Evolutionary conservation across 2,888 invertebrate genomes (phyloP), one percentile per base, ranked within the genome.

Genomic region (Eupeodes latifasciatus): DNA sequence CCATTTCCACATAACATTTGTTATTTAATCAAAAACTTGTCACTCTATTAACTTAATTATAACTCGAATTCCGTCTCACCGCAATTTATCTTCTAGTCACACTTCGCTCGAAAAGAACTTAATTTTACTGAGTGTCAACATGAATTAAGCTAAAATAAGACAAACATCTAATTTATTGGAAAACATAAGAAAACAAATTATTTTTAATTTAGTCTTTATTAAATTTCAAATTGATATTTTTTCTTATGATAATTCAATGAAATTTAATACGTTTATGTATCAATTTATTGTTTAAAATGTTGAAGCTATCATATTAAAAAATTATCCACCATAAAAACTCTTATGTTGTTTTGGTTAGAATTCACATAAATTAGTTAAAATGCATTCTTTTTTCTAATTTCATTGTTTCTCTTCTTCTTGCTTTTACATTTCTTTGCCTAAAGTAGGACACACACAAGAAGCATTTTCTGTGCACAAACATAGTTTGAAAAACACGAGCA

Each of bases 341-440:
- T 47, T n/a, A 36, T n/a, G 5, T 36, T 64, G 34, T 27, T 51
- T n/a, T 49, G 7, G 9, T 51, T 53, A 19, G 11, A 12, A 57
- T 57, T 5, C 19, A 12, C 49, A 64, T 34, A 34, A 51, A 67
- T 67, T 5, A 40, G 1, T 40, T 40, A 9, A 40, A 67, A 51
- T 51, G 27, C 34, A 67, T 51, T 67, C n/a, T 67, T 10, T 51
- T 67, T 4, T 36, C 67, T 67, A 36, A 36, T 61, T 61, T 51
- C 5, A 14, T 4, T 66, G 9, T 51, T n/a, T 7, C 9, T 51
- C 6, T 5, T 44, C 27, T 16, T 49, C 14, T 14, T 6, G 1
- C 1, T 36, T 6, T 10, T 5, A 5, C 6, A 19, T 53, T 53
- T 53, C 2, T 40, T 7, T 69, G 36, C 11, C 0, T 49, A 49